Base-by-base conservation (phyloP, 2,113 vertebrate genomes). In the Anarrhichthys ocellatus region DNA sequence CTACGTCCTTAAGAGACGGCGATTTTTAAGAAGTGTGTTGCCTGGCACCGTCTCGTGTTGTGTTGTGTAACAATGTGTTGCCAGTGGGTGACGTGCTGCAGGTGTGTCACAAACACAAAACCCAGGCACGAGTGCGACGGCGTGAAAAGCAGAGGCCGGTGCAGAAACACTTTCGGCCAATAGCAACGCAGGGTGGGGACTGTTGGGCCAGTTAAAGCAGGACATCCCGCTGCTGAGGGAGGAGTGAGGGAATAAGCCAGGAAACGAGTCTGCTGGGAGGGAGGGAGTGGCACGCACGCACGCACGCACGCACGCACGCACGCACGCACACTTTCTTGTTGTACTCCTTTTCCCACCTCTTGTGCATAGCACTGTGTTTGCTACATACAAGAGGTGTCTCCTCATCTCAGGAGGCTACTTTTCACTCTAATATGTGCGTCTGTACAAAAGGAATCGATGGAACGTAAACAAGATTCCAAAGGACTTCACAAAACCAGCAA, bases 201-300 rank as follows among this genome's bases (percentile, higher is more conserved):
- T 42, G 61, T 20, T 68, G 48, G 48, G 20, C 61, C 59, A 63
- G n/a, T 76, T 62, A 54, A 77, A 81, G 58, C 85, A 71, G 80
- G 80, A 84, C 85, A 77, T 71, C 77, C 70, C 78, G 80, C 58
- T 62, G 48, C 65, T 17, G 38, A 63, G 66, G 71, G 73, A 73
- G 68, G 73, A 79, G 34, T 59, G 52, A 40, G 10, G 52, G 50
- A 67, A 70, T 14, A 38, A 72, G 42, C 34, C 70, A 76, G 46
- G 56, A 68, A 76, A 66, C 11, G 9, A 76, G 34, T n/a, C 36
- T 75, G 42, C 5, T 81, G 46, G 73, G 61, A 83, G 59, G 36
- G 70, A 62, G 40, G 65, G 1, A 10, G 7, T 8, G 7, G 8
- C 36, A 5, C 36, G 1, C 10, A 11, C 40, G 3, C 40, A 3